These are phyloP conservation scores for Benthosema pterotum DNA, from an alignment of 2,797 vertebrate genomes.

Conservation along the genomic window DNA sequence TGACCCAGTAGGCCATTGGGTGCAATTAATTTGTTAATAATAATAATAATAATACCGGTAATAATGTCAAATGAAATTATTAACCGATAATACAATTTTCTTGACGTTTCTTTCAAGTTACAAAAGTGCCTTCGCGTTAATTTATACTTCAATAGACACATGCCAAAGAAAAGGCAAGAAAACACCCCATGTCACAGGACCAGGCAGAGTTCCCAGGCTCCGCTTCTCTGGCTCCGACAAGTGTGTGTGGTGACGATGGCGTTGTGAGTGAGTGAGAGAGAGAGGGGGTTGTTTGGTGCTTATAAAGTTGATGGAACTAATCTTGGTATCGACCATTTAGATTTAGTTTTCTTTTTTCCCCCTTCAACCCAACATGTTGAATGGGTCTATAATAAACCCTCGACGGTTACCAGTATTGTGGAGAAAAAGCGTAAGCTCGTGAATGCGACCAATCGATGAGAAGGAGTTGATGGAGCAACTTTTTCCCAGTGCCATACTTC, in stretches of 20 bases:
- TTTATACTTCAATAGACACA: too few species aligned
- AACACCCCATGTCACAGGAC: too few species aligned
- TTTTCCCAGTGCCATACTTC: conserved; percentile 30
- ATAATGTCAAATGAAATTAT: too few species aligned
- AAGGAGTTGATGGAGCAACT: conserved; percentile 47
- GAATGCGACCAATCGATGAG: conserved; percentile 41
- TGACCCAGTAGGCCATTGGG: too few species aligned
- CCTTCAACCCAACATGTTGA: conserved; percentile 23
- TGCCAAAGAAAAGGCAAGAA: too few species aligned
- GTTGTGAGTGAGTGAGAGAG: conserved; percentile 19
- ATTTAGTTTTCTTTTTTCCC: background rate
- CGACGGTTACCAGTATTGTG: background rate
- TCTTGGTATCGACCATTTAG: conserved; percentile 4
- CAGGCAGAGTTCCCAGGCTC: conserved; percentile 2
- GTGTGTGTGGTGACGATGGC: conserved; percentile 49
- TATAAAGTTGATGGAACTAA: conserved; percentile 54
- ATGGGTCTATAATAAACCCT: background rate
- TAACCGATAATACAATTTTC: too few species aligned
- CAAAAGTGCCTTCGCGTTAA: too few species aligned
- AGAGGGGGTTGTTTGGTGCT: conserved; percentile 61
- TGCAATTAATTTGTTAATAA: too few species aligned
- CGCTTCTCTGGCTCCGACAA: conserved; percentile 47
- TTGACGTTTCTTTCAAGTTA: too few species aligned
- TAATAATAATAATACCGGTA: too few species aligned
- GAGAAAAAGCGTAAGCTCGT: conserved; percentile 24